Evolutionary conservation across 2,113 vertebrate genomes (phyloP), one percentile per base, ranked within the genome.

Genomic region (Himantopus leucocephalus): DNA sequence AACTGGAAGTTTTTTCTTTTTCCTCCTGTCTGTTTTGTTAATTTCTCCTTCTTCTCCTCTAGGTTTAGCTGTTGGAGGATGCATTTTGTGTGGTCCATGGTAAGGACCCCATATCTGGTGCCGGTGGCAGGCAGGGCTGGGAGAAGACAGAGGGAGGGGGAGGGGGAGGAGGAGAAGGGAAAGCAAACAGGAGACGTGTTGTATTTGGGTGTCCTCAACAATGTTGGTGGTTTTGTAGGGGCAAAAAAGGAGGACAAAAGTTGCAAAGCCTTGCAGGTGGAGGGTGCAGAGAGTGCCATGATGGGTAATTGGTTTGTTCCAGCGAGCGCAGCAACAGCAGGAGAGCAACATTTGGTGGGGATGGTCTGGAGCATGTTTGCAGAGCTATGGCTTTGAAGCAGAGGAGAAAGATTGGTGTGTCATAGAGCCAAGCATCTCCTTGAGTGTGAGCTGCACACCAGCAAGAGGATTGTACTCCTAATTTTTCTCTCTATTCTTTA

Each of bases 11-110:
- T 41, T 75, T 82, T 48, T 22, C 3, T 62, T 74, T 62, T 62
- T 84, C 34, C 39, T 74, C 14, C 27, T 37, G 39, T 43, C 35
- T 89, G 64, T 86, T 97, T 94, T 94, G 95, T 92, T 95, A 91
- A 84, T 97, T 96, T 88, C 41, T 83, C 30, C 74, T 88, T 53
- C 67, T 94, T 64, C 67, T 96, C 50, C 27, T 89, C 29, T 21
- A 76, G 88, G 59, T 95, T 58, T 74, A 92, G 91, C 80, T 93
- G 90, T 96, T 94, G 96, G 85, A 95, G 73, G 92, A 59, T 91
- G 85, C 15, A 10, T 96, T 97, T 97, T 67, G n/a, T 90, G 35
- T 92, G 94, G 84, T 68, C 83, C 22, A 0, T 75, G 81, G 85
- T 91, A 93, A 95, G 89, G 82, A 95, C 75, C 35, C 14, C 77